Percentiles rank a stretch among this genome's conserved stretches.
These are phyloP conservation scores for Trachelus tabidus DNA, from an alignment of 2,888 invertebrate genomes.

Conservation along the genomic window DNA sequence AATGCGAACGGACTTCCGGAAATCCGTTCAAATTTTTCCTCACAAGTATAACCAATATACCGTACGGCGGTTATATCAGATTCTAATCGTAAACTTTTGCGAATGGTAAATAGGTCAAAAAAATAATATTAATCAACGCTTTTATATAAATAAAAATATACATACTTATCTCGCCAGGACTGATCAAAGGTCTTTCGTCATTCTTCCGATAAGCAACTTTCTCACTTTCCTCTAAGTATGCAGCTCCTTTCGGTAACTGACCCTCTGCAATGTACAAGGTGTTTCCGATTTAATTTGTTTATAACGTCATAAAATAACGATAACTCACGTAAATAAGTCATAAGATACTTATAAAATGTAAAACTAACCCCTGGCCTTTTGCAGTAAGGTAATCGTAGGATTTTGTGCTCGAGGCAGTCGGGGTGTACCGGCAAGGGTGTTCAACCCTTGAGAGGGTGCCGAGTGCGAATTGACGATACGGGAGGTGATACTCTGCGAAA, in stretches of 20 bases:
- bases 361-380: slow-evolving; percentile 85
- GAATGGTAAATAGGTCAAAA: not conserved
- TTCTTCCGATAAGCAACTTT: slow-evolving; percentile 30
- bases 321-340: not conserved
- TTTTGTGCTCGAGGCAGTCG: slow-evolving; percentile 83
- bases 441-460: slow-evolving; percentile 74
- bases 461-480: slow-evolving; percentile 69
- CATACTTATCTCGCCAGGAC: slow-evolving; percentile 61
- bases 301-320: not conserved
- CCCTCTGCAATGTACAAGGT: slow-evolving; percentile 75
- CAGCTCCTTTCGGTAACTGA: slow-evolving; percentile 82
- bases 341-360: slow-evolving; percentile 11
- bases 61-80: not conserved
- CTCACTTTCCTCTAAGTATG: slow-evolving; percentile 73
- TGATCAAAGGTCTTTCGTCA: slow-evolving; percentile 52
- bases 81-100: not conserved
- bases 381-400: slow-evolving; percentile 86
- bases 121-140: not conserved
- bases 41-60: not conserved
- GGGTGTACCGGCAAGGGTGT: slow-evolving; percentile 61
- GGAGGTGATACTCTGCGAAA: slow-evolving; percentile 46
- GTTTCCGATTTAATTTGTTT: not conserved
- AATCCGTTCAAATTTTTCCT: not conserved
- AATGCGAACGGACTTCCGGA: not conserved
- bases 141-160: slow-evolving; percentile 7